Evolutionary conservation across 2,113 vertebrate genomes (phyloP), one percentile per base, ranked within the genome.

Genomic region (Engystomops pustulosus): DNA sequence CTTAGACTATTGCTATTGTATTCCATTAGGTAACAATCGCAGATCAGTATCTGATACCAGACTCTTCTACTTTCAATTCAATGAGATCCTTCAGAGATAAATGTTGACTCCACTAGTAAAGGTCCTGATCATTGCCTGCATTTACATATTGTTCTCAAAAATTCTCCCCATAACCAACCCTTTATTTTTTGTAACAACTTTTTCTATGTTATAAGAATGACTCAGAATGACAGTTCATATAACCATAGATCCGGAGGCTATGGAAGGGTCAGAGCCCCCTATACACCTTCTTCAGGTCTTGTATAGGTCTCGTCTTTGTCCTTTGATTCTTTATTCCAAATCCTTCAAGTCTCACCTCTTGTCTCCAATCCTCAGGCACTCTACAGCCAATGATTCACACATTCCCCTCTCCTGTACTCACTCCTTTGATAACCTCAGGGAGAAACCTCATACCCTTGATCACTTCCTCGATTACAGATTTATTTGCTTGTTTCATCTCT

Each of bases 391-490:
- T 62, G 38, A 83, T 36, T 62, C 69, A 83, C 53, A 32, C 81
- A 76, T 78, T 75, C 70, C 34, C 58, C 60, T n/a, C 44, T 12
- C 58, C n/a, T 47, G 25, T 18, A 55, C 53, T 75, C 34, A 76
- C 71, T 65, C 44, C 58, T 75, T 44, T 68, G 8, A 47, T 76
- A 44, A 45, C 81, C 81, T 76, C 23, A 23, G 60, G 82, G 72
- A 45, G 82, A 51, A 83, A 83, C 68, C 72, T 68, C 72, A 84
- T 84, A 68, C 60, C 34, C 44, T 75, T 84, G 82, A 84, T 77
- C 69, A 76, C 58, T 76, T 83, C 70, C 81, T 67, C 58, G 44
- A 78, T 76, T 67, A 69, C 82, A 84, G 58, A 77, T 68, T 67
- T 69, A 38, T 81, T 12, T 30, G 38, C 74, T 84, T 69, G 58